Evolutionary conservation across 1,140 invertebrate genomes (phyloP).

Genomic region (Neodiprion lecontei): DNA sequence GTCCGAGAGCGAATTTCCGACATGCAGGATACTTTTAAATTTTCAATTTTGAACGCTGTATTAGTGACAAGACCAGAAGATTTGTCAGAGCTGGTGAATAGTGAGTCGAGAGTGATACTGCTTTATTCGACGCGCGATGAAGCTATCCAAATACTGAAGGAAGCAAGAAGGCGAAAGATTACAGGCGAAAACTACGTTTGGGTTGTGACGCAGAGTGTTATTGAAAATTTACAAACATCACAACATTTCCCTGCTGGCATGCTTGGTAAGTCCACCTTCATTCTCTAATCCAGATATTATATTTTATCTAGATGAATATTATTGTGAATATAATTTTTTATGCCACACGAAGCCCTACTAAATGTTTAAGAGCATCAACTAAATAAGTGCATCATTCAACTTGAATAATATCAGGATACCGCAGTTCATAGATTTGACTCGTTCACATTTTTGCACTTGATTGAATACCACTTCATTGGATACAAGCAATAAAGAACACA

Average conservation of each 20-base stretch:
- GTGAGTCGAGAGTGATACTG: conserved; percentile 92
- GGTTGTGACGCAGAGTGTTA: conserved; percentile 95
- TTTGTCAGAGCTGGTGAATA: conserved; percentile 81
- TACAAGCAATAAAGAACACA: too few species aligned
- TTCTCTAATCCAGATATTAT: neutral
- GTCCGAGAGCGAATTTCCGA: conserved; percentile 85
- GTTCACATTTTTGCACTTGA: too few species aligned
- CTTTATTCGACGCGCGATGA: conserved; percentile 90
- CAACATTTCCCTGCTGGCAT: conserved; percentile 90
- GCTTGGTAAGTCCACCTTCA: conserved; percentile 74
- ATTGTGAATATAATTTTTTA: neutral
- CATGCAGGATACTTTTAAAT: conserved; percentile 88
- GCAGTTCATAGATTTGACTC: too few species aligned
- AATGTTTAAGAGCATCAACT: conserved; percentile 26
- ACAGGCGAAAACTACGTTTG: conserved; percentile 96
- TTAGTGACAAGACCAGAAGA: conserved; percentile 75
- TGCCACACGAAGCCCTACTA: conserved; percentile 7
- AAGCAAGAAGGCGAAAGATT: conserved; percentile 82
- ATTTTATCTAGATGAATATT: neutral
- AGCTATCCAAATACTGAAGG: conserved; percentile 82
- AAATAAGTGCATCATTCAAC: conserved; percentile 4
- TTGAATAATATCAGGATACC: too few species aligned
- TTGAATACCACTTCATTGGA: too few species aligned
- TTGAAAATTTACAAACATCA: conserved; percentile 78
- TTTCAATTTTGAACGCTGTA: conserved; percentile 86